Percentiles rank a stretch among this genome's conserved stretches.
Evolutionary conservation across 1,140 invertebrate species (phyloP).

Genomic region (Idris sp.): DNA sequence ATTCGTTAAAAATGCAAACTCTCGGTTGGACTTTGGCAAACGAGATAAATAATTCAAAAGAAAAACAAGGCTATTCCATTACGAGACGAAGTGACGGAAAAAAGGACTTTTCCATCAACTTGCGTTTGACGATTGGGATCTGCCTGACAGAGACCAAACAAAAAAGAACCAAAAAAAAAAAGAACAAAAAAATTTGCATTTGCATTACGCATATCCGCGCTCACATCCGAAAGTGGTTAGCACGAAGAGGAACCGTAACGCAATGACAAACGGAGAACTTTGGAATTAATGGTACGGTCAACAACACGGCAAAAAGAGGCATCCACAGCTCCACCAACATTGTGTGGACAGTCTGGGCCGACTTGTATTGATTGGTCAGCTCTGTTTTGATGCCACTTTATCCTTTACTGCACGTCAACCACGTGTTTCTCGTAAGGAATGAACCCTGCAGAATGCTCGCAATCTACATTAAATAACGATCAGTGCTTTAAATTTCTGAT

Average conservation of each 20-base stretch:
- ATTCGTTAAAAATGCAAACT: slow-evolving; percentile 49
- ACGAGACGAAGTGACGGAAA: slow-evolving; percentile 20
- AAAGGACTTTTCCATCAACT: slow-evolving; percentile 25
- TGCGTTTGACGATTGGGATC: slow-evolving; percentile 4
- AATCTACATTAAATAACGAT: slow-evolving; percentile 9
- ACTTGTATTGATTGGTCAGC: slow-evolving; percentile 51
- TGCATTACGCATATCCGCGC: slow-evolving; percentile 24
- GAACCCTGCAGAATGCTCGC: slow-evolving; percentile 2
- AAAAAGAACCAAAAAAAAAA: too few species aligned
- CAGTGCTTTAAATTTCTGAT: neutral
- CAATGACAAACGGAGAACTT: slow-evolving; percentile 30
- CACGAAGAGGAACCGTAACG: slow-evolving; percentile 12
- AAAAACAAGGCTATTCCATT: slow-evolving; percentile 53
- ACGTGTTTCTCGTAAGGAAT: slow-evolving; percentile 38
- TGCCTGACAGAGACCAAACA: too few species aligned
- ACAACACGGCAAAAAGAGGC: slow-evolving; percentile 2
- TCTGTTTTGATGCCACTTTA: slow-evolving; percentile 20
- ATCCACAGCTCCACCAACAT: slow-evolving; percentile 36
- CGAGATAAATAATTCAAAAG: slow-evolving; percentile 48
- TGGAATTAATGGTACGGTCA: slow-evolving; percentile 35
- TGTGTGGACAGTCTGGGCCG: slow-evolving; percentile 37
- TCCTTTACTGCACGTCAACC: slow-evolving; percentile 5
- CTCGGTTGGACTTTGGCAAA: slow-evolving; percentile 12
- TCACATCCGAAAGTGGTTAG: slow-evolving; percentile 29
- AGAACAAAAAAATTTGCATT: slow-evolving; percentile 17